Evolutionary conservation across 2,888 invertebrate species (phyloP), one percentile per base, ranked within the genome.

Genomic region (Drosophila niveifrons): DNA sequence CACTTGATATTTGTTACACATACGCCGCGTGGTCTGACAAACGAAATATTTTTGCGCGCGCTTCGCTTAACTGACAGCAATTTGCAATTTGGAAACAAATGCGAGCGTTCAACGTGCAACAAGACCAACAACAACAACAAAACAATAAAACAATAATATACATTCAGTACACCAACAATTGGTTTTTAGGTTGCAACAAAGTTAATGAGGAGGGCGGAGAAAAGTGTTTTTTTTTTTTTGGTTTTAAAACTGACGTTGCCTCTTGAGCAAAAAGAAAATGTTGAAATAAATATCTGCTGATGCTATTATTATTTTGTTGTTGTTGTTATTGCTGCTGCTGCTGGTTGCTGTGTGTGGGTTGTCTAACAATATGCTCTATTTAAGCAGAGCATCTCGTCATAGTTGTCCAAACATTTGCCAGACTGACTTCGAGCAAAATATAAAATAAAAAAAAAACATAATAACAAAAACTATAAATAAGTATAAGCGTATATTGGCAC

Each of bases 371-470:
- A 71, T 72, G 72, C 55, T 75, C 76, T 76, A 76, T 68, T 73
- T 73, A 73, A 57, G 17, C 46, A 44, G 56, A 44, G 28, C 44
- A 44, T 66, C 51, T 68, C 78, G 74, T 75, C 65, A 76, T 78
- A 73, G 65, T 84, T 84, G 73, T 82, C 85, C 80, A 83, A 82
- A 81, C 85, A 84, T 75, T 84, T 81, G 58, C 57, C 79, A 63
- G 58, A 58, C 63, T 31, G 66, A 9, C 66, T 57, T 66, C 15
- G n/a, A 36, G n/a, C 29, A 9, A 34, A 36, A 11, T 44, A 18
- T 18, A 18, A 3, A 9, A 17, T 2, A 46, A 11, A 9, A 44
- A 17, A 11, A 43, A 47, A 17, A 11, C 18, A 57, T 17, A 36
- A 66, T 36, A 61, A 59, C 66, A 56, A 70, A 51, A 67, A 63